These are phyloP conservation scores for Allygus modestus DNA, from an alignment of 2,888 invertebrate genomes.

Conservation along the genomic window DNA sequence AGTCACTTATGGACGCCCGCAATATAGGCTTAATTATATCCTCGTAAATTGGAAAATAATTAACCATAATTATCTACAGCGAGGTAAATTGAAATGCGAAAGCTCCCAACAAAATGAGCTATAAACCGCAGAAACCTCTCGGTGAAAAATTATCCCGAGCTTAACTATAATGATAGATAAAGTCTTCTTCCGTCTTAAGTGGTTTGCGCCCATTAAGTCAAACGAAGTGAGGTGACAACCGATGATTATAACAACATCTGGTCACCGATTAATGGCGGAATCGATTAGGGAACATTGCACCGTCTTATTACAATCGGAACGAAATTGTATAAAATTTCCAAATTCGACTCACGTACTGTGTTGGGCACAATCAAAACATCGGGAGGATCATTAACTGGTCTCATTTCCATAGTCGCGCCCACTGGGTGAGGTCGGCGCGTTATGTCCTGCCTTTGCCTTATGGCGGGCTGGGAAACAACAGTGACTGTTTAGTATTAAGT, in stretches of 20 bases:
- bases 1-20: background rate
- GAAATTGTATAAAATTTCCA: slow-evolving; percentile 51
- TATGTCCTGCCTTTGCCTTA: slow-evolving; percentile 6
- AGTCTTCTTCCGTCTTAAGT: background rate
- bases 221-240: slow-evolving; percentile 17
- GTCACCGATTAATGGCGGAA: slow-evolving; percentile 34
- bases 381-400: slow-evolving; percentile 62
- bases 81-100: slow-evolving; percentile 29
- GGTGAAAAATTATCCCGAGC: background rate
- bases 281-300: slow-evolving; percentile 46
- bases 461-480: no score
- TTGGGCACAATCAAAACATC: slow-evolving; percentile 64
- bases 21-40: background rate
- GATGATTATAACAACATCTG: slow-evolving; percentile 33
- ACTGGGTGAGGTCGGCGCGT: slow-evolving; percentile 51
- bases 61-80: background rate
- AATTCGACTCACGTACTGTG: slow-evolving; percentile 56
- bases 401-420: slow-evolving; percentile 64
- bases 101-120: slow-evolving; percentile 6
- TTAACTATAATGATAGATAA: background rate
- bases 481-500: no score
- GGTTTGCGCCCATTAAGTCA: slow-evolving; percentile 2
- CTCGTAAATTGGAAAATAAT: slow-evolving; percentile 43
- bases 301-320: slow-evolving; percentile 49
- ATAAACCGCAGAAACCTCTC: slow-evolving; percentile 28